A percentile compares a stretch with the other conserved stretches of the same genome.
Evolutionary conservation across 2,888 invertebrate species (phyloP).

Genomic region (Kryphioiulus occultus): DNA sequence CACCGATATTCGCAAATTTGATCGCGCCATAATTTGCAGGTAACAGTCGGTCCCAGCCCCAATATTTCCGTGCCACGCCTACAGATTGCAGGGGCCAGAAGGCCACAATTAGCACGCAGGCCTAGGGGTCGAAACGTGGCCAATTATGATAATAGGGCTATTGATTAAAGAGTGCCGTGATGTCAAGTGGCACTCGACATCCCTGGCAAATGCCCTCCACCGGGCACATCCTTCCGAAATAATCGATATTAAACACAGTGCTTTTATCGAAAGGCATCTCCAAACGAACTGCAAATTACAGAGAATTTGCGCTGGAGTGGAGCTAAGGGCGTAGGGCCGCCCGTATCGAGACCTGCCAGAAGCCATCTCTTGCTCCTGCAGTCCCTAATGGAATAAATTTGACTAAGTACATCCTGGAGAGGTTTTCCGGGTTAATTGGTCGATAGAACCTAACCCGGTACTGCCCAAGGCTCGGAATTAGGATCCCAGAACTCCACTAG

Average conservation of each 20-base stretch:
- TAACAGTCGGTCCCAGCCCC: not conserved
- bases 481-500: too few species aligned
- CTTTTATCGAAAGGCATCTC: not conserved
- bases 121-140: not conserved
- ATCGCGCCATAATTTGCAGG: not conserved
- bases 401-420: not conserved
- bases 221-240: not conserved
- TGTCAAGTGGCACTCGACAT: not conserved
- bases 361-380: not conserved
- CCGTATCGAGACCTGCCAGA: not conserved
- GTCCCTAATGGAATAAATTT: not conserved
- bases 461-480: not conserved
- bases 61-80: not conserved
- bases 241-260: not conserved
- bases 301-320: not conserved
- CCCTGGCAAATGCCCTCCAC: not conserved
- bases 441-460: not conserved
- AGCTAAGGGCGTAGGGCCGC: not conserved
- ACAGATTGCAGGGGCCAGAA: not conserved
- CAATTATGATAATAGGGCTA: conserved; percentile 5
- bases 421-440: not conserved
- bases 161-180: not conserved
- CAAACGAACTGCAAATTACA: not conserved
- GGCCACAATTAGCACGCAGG: not conserved
- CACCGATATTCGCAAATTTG: not conserved